These are phyloP conservation scores for Sphaerodactylus townsendi DNA, from an alignment of 2,113 vertebrate species.

Conservation along the genomic window DNA sequence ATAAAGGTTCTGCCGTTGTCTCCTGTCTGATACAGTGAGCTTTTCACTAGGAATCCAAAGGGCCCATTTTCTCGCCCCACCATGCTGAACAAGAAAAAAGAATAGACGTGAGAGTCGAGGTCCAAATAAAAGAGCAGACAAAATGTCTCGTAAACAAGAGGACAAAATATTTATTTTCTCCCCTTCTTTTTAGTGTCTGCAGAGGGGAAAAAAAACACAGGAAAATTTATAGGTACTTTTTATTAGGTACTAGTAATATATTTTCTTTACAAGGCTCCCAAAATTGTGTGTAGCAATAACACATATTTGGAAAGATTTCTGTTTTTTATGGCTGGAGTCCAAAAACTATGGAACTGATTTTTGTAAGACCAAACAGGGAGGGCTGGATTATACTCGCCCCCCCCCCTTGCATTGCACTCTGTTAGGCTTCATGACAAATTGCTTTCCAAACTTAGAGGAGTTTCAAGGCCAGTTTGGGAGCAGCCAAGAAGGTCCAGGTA, in stretches of 20 bases:
- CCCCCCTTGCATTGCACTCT: background rate
- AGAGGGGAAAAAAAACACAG: background rate
- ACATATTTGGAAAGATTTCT: background rate
- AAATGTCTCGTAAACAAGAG: background rate
- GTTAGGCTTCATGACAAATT: no score
- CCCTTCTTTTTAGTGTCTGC: background rate
- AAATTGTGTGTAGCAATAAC: background rate
- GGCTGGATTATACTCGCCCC: no score
- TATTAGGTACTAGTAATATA: background rate
- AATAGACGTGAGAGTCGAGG: background rate
- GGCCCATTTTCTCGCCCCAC: background rate
- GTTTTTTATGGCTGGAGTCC: background rate
- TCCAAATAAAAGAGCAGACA: background rate
- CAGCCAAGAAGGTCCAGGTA: background rate
- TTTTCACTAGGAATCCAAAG: background rate
- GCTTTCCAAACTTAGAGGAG: no score
- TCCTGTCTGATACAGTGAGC: no score
- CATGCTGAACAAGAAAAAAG: no score
- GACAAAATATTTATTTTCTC: background rate
- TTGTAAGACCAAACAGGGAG: background rate
- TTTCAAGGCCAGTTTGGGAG: no score
- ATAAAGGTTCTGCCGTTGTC: no score
- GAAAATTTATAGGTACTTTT: background rate
- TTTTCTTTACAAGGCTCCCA: background rate
- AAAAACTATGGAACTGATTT: background rate